Evolutionary conservation across 2,113 vertebrate species (phyloP).

Genomic region (Podiceps cristatus): DNA sequence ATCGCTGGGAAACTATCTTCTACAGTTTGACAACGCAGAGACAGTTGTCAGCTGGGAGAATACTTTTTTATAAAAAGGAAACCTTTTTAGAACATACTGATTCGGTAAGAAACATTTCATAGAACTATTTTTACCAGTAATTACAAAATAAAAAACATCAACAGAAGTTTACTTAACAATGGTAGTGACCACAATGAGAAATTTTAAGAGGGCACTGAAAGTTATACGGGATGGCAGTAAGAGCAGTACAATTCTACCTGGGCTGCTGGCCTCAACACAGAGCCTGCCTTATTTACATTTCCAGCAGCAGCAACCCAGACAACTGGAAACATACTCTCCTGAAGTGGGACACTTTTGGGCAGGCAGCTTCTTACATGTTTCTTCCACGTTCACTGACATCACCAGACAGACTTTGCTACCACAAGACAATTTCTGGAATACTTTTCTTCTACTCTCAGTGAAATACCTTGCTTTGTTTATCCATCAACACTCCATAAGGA

Average conservation of each 20-base stretch:
- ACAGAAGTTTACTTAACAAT: background rate
- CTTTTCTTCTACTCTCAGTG: background rate
- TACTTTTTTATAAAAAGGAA: background rate
- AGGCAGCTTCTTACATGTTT: background rate
- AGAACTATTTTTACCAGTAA: background rate
- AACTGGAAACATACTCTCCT: background rate
- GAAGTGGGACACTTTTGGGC: background rate
- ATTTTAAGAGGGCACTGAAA: background rate
- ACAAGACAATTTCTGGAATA: background rate
- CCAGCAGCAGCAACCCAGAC: background rate
- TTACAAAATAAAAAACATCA: background rate
- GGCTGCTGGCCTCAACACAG: background rate
- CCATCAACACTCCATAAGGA: background rate
- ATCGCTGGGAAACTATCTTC: background rate
- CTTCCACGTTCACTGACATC: background rate
- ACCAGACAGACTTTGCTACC: background rate
- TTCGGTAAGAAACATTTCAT: background rate
- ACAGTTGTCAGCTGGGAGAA: background rate
- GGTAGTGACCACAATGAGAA: background rate
- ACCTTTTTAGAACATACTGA: background rate
- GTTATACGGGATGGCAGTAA: background rate
- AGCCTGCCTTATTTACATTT: background rate
- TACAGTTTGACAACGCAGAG: background rate
- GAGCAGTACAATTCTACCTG: background rate
- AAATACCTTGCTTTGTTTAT: background rate